Evolutionary conservation across 1,140 invertebrate species (phyloP).

Genomic region (Laodelphax striatellus): DNA sequence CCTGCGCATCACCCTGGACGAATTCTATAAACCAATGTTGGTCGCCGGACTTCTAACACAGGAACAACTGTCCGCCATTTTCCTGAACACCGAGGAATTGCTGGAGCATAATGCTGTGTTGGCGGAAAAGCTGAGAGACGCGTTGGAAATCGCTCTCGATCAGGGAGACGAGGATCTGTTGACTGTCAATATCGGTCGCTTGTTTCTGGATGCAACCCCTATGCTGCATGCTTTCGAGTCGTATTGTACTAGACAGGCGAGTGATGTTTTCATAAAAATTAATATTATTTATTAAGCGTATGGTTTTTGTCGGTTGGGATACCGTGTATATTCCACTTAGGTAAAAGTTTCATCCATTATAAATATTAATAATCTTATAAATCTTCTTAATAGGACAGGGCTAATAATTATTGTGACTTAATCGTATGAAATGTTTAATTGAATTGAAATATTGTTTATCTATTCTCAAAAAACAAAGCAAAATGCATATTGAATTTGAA

Average conservation of each 20-base stretch:
- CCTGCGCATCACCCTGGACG: constrained; percentile 80
- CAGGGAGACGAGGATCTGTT: constrained; percentile 70
- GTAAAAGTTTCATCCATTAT: too few species aligned
- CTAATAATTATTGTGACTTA: too few species aligned
- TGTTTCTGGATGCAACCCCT: constrained; percentile 81
- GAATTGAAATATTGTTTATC: too few species aligned
- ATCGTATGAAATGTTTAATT: too few species aligned
- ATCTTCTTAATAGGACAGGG: too few species aligned
- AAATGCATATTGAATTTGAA: too few species aligned
- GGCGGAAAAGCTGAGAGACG: constrained; percentile 72
- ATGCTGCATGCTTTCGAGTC: constrained; percentile 91
- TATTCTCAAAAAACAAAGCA: too few species aligned
- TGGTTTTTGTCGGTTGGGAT: too few species aligned
- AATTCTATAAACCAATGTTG: constrained; percentile 88
- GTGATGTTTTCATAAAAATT: too few species aligned
- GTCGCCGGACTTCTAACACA: constrained; percentile 54
- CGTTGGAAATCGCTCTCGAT: constrained; percentile 72
- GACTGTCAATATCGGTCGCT: constrained; percentile 80
- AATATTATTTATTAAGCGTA: too few species aligned
- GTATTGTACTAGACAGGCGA: constrained; percentile 84
- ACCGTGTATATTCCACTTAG: too few species aligned
- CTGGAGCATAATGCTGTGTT: constrained; percentile 78
- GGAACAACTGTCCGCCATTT: constrained; percentile 77
- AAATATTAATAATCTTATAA: too few species aligned
- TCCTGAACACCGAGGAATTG: constrained; percentile 87